phyloP scores from a whole-genome alignment of 2,888 invertebrate species.

The Andricus quercusramuli region DNA sequence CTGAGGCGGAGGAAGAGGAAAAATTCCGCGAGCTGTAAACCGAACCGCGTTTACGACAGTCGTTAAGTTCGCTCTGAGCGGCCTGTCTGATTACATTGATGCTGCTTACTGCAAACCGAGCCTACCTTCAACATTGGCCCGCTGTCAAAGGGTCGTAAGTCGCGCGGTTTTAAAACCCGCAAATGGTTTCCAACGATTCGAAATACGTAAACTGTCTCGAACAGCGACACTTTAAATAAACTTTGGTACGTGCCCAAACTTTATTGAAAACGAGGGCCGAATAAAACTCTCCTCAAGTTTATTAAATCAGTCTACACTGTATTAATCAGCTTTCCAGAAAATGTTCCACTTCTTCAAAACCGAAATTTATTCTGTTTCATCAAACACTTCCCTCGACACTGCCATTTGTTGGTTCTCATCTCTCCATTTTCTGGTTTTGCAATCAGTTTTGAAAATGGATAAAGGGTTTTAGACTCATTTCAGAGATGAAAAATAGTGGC shows the following conservation, averaged over 20 bases:
- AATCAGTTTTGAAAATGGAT: too few relatives aligned
- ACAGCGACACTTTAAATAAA: conserved; percentile 35
- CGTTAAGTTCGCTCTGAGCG: conserved; percentile 68
- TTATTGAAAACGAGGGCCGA: conserved; percentile 1
- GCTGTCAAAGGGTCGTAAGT: conserved; percentile 40
- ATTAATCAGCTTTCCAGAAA: neutral
- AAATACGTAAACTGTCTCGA: conserved; percentile 30
- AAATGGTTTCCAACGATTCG: conserved; percentile 30
- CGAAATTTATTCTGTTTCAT: too few relatives aligned
- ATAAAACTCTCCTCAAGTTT: neutral
- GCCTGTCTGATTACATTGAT: conserved; percentile 49
- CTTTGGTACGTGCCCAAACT: conserved; percentile 31
- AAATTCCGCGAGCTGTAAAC: conserved; percentile 59
- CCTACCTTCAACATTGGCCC: conserved; percentile 32
- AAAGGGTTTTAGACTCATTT: too few relatives aligned
- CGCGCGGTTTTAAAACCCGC: conserved; percentile 33
- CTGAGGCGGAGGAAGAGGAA: conserved; percentile 35
- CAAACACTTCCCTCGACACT: too few relatives aligned
- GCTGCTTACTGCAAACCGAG: conserved; percentile 42
- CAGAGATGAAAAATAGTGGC: too few relatives aligned
- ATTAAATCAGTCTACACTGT: conserved; percentile 12
- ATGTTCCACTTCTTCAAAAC: neutral
- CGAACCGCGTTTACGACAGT: conserved; percentile 71
- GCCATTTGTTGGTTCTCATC: too few relatives aligned
- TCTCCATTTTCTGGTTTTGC: too few relatives aligned